phyloP scores from a whole-genome alignment of 2,888 invertebrate species.

The Latrodectus elegans region DNA sequence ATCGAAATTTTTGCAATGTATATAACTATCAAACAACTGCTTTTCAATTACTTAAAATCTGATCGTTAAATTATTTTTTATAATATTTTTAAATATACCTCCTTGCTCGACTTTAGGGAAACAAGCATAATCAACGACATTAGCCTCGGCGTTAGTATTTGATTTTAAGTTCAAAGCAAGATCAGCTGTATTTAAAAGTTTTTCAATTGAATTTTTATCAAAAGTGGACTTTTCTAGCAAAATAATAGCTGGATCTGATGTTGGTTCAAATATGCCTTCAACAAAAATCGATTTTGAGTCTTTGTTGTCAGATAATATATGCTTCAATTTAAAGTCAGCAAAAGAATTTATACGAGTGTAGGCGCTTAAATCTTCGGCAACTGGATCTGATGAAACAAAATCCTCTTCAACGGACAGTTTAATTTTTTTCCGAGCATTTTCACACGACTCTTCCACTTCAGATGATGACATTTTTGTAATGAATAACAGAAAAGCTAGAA shows the following conservation, averaged over 20 bases:
- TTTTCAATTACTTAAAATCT: too few relatives aligned
- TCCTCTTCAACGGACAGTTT: slow-evolving; percentile 33
- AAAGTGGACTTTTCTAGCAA: slow-evolving; percentile 89
- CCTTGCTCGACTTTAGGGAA: slow-evolving; percentile 43
- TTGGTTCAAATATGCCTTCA: slow-evolving; percentile 54
- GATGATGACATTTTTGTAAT: not conserved
- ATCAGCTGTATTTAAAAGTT: slow-evolving; percentile 58
- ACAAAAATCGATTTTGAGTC: slow-evolving; percentile 67
- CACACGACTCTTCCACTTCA: slow-evolving; percentile 4
- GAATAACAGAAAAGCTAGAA: too few relatives aligned
- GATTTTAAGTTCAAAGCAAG: slow-evolving; percentile 57
- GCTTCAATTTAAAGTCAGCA: slow-evolving; percentile 49
- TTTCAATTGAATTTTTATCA: slow-evolving; percentile 78
- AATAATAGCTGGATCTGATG: slow-evolving; percentile 79
- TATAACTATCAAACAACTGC: too few relatives aligned
- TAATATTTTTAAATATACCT: slow-evolving; percentile 23
- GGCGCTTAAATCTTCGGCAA: slow-evolving; percentile 54
- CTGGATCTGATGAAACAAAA: not conserved
- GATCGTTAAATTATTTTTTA: too few relatives aligned
- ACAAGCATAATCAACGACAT: slow-evolving; percentile 51
- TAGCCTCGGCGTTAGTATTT: not conserved
- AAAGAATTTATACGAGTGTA: slow-evolving; percentile 50
- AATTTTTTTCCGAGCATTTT: slow-evolving; percentile 12
- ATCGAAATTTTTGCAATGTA: too few relatives aligned
- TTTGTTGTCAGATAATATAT: slow-evolving; percentile 68